phyloP scores from a whole-genome alignment of 2,797 vertebrate species.

The Heteromormyrus szaboi region DNA sequence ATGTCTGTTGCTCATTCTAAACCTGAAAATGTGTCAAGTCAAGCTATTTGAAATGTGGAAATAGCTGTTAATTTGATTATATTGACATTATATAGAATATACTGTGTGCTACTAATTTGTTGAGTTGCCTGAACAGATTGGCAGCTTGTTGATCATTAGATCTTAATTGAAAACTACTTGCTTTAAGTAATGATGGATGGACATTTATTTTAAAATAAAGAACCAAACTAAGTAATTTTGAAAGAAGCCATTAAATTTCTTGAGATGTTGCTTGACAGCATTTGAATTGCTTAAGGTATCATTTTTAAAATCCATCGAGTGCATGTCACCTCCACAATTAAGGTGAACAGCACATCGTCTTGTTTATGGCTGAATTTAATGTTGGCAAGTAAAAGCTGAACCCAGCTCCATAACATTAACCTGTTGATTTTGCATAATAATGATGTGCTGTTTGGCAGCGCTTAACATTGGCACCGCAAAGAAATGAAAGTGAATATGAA shows the following conservation, averaged over 20 bases:
- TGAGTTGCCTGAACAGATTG: not conserved
- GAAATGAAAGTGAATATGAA: not conserved
- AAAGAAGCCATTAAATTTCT: not conserved
- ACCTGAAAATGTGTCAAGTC: not conserved
- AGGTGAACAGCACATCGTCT: not conserved
- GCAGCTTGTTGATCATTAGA: not conserved
- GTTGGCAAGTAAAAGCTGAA: not conserved
- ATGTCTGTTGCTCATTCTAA: not conserved
- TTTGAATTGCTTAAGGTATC: not conserved
- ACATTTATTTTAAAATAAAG: not conserved
- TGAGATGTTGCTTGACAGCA: not conserved
- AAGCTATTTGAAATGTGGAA: not conserved
- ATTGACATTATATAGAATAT: not conserved
- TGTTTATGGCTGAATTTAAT: not conserved
- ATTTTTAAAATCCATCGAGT: not conserved
- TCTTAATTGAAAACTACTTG: not conserved
- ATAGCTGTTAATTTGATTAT: not conserved
- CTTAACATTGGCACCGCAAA: not conserved
- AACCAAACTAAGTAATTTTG: not conserved
- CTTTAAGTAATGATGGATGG: not conserved
- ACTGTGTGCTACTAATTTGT: not conserved
- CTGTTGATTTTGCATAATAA: not conserved
- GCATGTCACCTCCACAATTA: not conserved
- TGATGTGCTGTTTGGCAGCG: not conserved
- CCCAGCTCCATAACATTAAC: not conserved